A percentile compares a stretch with the other conserved stretches of the same genome.
Evolutionary conservation across 2,797 vertebrate genomes (phyloP).

Genomic region (Pempheris klunzingeri): DNA sequence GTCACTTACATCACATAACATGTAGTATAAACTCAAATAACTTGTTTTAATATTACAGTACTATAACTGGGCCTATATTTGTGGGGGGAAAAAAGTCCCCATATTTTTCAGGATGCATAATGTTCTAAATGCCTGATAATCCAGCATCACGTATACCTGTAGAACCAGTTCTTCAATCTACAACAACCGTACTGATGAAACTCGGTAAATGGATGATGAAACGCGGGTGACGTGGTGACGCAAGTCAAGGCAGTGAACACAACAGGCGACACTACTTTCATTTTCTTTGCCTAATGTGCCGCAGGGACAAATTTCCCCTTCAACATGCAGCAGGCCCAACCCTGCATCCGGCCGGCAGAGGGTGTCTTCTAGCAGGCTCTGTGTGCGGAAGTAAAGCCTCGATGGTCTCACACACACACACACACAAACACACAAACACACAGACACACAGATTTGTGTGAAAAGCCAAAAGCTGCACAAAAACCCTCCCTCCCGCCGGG

Average conservation of each 20-base stretch:
- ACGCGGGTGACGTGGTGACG: neutral
- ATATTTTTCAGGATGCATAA: neutral
- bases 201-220: slow-evolving; percentile 18
- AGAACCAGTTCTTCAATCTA: too few relatives aligned
- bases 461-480: too few relatives aligned
- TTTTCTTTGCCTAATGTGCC: too few relatives aligned
- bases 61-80: neutral
- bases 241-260: neutral
- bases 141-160: too few relatives aligned
- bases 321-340: too few relatives aligned
- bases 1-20: neutral
- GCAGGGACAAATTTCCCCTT: neutral
- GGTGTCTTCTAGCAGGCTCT: neutral
- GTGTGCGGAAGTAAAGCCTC: too few relatives aligned
- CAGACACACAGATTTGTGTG: too few relatives aligned
- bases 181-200: too few relatives aligned
- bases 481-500: slow-evolving; percentile 4
- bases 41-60: neutral
- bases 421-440: too few relatives aligned
- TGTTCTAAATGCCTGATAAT: neutral
- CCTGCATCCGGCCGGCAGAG: neutral
- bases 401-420: too few relatives aligned
- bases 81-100: neutral
- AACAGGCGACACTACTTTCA: slow-evolving; percentile 23
- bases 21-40: neutral